Conservation (phyloP, 2,888 invertebrate species). For the Apamea monoglypha region DNA sequence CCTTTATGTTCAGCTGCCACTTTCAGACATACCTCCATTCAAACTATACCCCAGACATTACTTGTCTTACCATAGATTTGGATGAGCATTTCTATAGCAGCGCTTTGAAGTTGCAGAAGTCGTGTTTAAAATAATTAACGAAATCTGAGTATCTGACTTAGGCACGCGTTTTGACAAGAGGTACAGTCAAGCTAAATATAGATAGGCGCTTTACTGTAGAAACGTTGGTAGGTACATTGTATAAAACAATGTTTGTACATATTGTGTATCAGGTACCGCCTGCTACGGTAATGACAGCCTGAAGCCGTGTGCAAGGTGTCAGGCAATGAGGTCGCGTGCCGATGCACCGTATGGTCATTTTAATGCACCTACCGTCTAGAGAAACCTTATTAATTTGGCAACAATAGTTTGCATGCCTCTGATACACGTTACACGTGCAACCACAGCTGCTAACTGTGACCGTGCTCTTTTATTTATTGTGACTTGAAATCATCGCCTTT, state of each 20-base stretch:
- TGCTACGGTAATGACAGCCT: slow-evolving; percentile 68
- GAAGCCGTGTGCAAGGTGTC: slow-evolving; percentile 71
- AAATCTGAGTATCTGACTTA: slow-evolving; percentile 23
- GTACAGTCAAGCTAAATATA: neutral
- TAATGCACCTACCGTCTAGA: slow-evolving; percentile 47
- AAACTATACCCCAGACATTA: slow-evolving; percentile 83
- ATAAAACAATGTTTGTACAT: slow-evolving; percentile 34
- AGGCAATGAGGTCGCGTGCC: slow-evolving; percentile 83
- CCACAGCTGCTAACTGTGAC: slow-evolving; percentile 65
- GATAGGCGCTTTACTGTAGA: slow-evolving; percentile 2
- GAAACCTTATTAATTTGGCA: slow-evolving; percentile 78
- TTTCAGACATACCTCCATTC: slow-evolving; percentile 85
- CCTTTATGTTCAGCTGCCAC: slow-evolving; percentile 88
- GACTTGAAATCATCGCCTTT: slow-evolving; percentile 20
- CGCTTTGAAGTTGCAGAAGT: slow-evolving; percentile 68
- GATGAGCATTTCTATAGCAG: slow-evolving; percentile 70
- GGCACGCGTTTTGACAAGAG: slow-evolving; percentile 19
- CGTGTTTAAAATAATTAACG: slow-evolving; percentile 66
- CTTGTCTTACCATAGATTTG: slow-evolving; percentile 80
- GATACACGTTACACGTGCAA: slow-evolving; percentile 69
- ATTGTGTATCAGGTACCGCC: slow-evolving; percentile 62
- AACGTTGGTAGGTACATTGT: neutral
- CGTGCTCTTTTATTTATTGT: slow-evolving; percentile 24
- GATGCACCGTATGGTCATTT: slow-evolving; percentile 79
- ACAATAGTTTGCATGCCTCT: slow-evolving; percentile 65